These are phyloP conservation scores for Stenolophus ochropezus DNA, from an alignment of 2,888 invertebrate genomes.

Conservation along the genomic window DNA sequence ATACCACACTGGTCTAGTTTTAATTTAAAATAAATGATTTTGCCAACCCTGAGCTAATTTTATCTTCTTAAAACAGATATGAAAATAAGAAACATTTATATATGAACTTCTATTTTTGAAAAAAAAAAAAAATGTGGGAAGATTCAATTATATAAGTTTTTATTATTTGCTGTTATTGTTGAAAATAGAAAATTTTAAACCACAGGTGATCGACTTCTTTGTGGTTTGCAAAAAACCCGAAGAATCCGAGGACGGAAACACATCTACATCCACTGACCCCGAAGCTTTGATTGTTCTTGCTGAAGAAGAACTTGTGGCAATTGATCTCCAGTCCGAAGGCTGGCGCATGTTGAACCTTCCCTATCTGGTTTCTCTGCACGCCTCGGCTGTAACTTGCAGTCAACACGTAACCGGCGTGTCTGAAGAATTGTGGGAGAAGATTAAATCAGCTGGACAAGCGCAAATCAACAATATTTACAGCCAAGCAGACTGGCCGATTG, in stretches of 20 bases:
- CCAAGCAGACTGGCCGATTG: conserved; percentile 90
- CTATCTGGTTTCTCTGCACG: conserved; percentile 93
- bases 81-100: too few relatives aligned
- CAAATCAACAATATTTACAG: conserved; percentile 77
- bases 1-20: too few relatives aligned
- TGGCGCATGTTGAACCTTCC: conserved; percentile 92
- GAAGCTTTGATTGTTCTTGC: conserved; percentile 87
- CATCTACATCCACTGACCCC: conserved; percentile 67
- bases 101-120: too few relatives aligned
- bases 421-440: conserved; percentile 77
- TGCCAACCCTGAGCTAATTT: too few relatives aligned
- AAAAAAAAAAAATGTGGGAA: too few relatives aligned
- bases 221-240: conserved; percentile 75
- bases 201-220: conserved; percentile 83
- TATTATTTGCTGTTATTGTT: too few relatives aligned
- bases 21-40: too few relatives aligned
- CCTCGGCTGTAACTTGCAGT: conserved; percentile 91
- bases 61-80: too few relatives aligned
- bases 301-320: conserved; percentile 95
- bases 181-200: too few relatives aligned
- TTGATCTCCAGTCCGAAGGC: conserved; percentile 88
- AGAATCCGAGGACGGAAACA: conserved; percentile 67
- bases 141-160: too few relatives aligned
- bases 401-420: conserved; percentile 84
- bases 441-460: conserved; percentile 75